Percentiles rank a stretch among this genome's conserved stretches.
Conservation (phyloP, 2,888 invertebrate species). For the Folsomia candida region DNA sequence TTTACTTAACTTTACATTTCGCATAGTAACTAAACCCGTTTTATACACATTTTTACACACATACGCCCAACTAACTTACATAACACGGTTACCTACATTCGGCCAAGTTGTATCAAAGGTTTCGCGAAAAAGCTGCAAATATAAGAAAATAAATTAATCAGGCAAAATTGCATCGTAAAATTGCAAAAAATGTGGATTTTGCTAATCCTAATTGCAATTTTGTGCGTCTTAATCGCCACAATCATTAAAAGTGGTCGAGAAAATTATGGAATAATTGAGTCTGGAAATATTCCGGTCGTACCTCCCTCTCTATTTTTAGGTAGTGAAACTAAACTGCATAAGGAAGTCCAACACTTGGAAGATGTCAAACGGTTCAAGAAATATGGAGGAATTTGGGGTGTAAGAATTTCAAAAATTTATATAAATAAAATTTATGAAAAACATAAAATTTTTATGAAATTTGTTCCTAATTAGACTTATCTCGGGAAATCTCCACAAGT, state of each 20-base stretch:
- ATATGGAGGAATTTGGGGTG: constrained; percentile 29
- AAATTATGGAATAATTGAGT: constrained; percentile 23
- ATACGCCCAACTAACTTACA: too few species aligned
- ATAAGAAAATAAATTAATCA: too few species aligned
- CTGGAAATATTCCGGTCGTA: constrained; percentile 17
- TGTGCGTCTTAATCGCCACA: neutral
- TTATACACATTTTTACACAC: too few species aligned
- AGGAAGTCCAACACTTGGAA: constrained; percentile 10
- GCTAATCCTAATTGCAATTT: too few species aligned
- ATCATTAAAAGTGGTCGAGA: constrained; percentile 1
- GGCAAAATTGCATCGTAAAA: too few species aligned
- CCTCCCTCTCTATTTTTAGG: constrained; percentile 20
- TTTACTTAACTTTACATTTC: too few species aligned
- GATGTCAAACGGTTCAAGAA: constrained; percentile 25
- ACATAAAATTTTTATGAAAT: neutral
- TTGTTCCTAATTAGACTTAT: constrained; percentile 30
- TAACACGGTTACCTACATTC: too few species aligned
- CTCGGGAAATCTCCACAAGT: constrained; percentile 33
- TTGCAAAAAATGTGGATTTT: too few species aligned
- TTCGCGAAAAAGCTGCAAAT: too few species aligned
- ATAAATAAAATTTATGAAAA: neutral
- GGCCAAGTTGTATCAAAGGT: too few species aligned
- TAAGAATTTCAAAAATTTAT: constrained; percentile 3
- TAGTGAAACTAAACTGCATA: constrained; percentile 15
- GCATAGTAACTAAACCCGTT: too few species aligned